Conservation (phyloP, 2,888 invertebrate species). For the Dendrolimus houi region DNA sequence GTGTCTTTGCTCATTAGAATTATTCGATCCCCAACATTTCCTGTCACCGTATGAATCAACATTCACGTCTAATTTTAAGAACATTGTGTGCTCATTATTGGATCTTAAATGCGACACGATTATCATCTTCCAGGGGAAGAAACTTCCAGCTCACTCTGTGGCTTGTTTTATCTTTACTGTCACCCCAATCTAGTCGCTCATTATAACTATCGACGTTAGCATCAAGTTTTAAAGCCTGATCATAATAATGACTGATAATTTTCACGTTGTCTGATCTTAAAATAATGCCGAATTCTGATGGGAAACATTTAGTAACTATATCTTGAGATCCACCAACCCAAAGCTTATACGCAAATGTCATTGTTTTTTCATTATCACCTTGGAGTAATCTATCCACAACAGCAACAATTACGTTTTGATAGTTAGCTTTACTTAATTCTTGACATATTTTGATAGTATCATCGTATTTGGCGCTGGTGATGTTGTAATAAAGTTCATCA, state of each 20-base stretch:
- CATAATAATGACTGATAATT: not conserved
- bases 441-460: conserved; percentile 22
- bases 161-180: conserved; percentile 1
- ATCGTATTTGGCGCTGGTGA: conserved; percentile 16
- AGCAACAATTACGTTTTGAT: conserved; percentile 13
- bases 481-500: conserved; percentile 16
- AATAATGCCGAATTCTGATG: conserved; percentile 3
- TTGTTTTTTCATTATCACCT: conserved; percentile 3
- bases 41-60: not conserved
- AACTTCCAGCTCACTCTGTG: conserved; percentile 4
- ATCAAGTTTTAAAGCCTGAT: conserved; percentile 1
- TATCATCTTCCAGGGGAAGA: not conserved
- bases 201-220: not conserved
- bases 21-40: not conserved
- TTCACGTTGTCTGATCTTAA: not conserved
- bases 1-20: conserved; percentile 1
- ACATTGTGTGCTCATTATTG: not conserved
- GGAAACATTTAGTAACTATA: conserved; percentile 3
- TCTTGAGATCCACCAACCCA: conserved; percentile 1
- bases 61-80: conserved; percentile 2
- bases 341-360: conserved; percentile 6
- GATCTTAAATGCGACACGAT: conserved; percentile 2
- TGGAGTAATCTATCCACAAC: conserved; percentile 19
- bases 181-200: conserved; percentile 1
- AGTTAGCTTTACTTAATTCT: conserved; percentile 11